Evolutionary conservation across 2,888 invertebrate species (phyloP), one percentile per base, ranked within the genome.

Genomic region (Volucella inflata): DNA sequence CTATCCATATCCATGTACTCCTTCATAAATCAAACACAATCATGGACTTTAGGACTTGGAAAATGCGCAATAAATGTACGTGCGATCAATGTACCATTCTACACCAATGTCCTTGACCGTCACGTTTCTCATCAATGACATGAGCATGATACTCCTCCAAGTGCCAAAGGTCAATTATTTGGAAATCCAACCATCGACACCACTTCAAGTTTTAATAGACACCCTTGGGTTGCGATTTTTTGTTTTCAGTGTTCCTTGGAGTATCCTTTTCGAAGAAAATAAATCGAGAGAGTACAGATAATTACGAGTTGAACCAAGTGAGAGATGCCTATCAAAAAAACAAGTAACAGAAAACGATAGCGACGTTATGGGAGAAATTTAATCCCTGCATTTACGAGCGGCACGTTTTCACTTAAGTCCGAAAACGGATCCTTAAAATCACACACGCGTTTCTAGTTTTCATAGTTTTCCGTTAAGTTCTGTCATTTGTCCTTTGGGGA

Each of bases 21-120:
- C 9, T 64, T 17, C 65, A 75, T 75, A 75, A 75, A 75, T 75
- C 75, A 57, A 48, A 57, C 21, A 16, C 65, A 65, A 75, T 14
- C 75, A 48, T 9, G 51, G 55, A 48, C 57, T 6, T 30, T 30
- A 3, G 30, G 6, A 30, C 30, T 30, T 4, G 30, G 1, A 21
- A 65, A 38, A 40, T 40, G 21, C 10, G 14, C 30, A 48, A 57
- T 55, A n/a, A n/a, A n/a, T n/a, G n/a, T 65, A 75, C 74, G 74
- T 57, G 48, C 48, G 30, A 55, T 64, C 64, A 62, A 40, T 40
- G 59, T 38, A 48, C 48, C 50, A 30, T 38, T 38, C 30, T 46
- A 10, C 10, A 16, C 17, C 11, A 30, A 8, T 38, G 30, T 68
- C 44, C 44, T 51, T 2, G 12, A n/a, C 14, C 21, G 30, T 11